These are phyloP conservation scores for Hirtodrosophila alboralis DNA, from an alignment of 2,888 invertebrate genomes.

Conservation along the genomic window DNA sequence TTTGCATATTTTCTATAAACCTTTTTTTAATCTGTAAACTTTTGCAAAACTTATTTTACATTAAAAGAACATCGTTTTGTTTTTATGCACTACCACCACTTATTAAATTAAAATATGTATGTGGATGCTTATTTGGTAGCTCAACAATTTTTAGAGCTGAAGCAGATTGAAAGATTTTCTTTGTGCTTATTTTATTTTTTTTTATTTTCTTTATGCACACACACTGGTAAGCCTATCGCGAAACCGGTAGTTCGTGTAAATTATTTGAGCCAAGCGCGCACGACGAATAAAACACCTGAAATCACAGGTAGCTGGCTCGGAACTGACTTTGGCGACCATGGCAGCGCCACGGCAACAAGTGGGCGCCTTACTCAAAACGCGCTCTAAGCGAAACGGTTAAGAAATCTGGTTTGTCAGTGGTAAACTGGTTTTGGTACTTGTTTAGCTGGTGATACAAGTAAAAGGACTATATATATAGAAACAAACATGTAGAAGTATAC, in stretches of 20 bases:
- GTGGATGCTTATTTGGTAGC: conserved; percentile 11
- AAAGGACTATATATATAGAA: conserved; percentile 50
- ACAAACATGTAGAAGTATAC: no score
- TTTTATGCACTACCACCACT: conserved; percentile 8
- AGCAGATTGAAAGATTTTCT: conserved; percentile 22
- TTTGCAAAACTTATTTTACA: conserved; percentile 11
- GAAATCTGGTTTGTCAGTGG: conserved; percentile 57
- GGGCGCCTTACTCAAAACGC: conserved; percentile 55
- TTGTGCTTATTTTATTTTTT: conserved; percentile 19
- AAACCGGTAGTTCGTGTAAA: conserved; percentile 44
- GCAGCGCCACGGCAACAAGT: conserved; percentile 68
- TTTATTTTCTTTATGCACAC: conserved; percentile 24
- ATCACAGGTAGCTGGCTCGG: conserved; percentile 70
- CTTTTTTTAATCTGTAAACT: conserved; percentile 11
- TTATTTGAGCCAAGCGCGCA: conserved; percentile 51
- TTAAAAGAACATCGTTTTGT: conserved; percentile 16
- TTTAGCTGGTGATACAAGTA: conserved; percentile 55
- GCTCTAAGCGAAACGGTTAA: conserved; percentile 52
- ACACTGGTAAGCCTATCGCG: conserved; percentile 39
- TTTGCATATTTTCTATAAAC: conserved; percentile 3
- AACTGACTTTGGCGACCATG: conserved; percentile 68
- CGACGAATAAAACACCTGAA: conserved; percentile 59
- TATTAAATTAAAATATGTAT: conserved; percentile 1
- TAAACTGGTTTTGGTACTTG: conserved; percentile 51
- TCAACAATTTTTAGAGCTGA: conserved; percentile 21